Evolutionary conservation across 2,113 vertebrate genomes (phyloP).

Genomic region (Puffinus mauretanicus): DNA sequence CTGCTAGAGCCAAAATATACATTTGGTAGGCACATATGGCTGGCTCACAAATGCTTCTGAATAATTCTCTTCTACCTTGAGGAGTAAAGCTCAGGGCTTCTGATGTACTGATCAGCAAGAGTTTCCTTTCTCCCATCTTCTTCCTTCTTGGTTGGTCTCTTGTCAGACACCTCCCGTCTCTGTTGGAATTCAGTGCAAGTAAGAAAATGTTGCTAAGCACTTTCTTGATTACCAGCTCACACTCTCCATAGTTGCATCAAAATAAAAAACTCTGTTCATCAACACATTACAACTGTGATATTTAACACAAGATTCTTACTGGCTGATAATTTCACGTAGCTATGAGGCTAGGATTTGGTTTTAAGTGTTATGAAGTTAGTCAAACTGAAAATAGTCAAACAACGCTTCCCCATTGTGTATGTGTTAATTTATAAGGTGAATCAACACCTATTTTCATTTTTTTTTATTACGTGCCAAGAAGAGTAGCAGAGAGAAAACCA

Average conservation of each 20-base stretch:
- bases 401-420: neutral
- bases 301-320: conserved; percentile 56
- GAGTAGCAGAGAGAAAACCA: conserved; percentile 20
- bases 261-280: conserved; percentile 27
- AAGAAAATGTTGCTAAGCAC: neutral
- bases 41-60: neutral
- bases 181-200: neutral
- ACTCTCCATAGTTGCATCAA: neutral
- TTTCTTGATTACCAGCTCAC: neutral
- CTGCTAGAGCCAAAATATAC: neutral
- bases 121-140: neutral
- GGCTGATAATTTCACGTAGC: conserved; percentile 65
- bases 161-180: neutral
- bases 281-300: conserved; percentile 38
- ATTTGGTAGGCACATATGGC: neutral
- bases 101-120: neutral
- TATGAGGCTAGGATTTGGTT: neutral
- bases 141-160: neutral
- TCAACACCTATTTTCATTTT: conserved; percentile 52
- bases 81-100: neutral
- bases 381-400: conserved; percentile 55
- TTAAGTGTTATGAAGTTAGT: conserved; percentile 62
- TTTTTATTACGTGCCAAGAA: neutral
- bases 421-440: conserved; percentile 76
- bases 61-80: neutral